Conservation (phyloP, 2,888 invertebrate genomes). For the Hirtodrosophila confusa region DNA sequence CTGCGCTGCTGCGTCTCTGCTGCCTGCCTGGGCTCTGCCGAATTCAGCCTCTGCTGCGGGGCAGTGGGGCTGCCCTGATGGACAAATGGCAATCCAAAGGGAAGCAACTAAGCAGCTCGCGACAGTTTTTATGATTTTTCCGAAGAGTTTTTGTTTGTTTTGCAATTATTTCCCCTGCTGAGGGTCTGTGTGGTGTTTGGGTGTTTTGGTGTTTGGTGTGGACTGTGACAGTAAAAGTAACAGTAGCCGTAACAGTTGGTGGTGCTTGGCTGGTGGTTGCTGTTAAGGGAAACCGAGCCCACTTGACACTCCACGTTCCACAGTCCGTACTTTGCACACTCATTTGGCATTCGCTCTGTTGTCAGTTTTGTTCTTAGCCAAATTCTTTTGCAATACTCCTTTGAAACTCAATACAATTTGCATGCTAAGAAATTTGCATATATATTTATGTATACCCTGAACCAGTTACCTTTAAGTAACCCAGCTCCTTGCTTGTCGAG, state of each 20-base stretch:
- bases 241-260: conserved; percentile 10
- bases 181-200: too few species aligned
- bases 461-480: neutral
- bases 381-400: conserved; percentile 38
- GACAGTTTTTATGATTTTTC: conserved; percentile 69
- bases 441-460: neutral
- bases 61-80: conserved; percentile 31
- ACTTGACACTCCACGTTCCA: neutral
- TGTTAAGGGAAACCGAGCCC: conserved; percentile 22
- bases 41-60: conserved; percentile 7
- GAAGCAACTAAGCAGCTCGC: conserved; percentile 58
- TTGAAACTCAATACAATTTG: conserved; percentile 63
- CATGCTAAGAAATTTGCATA: conserved; percentile 43
- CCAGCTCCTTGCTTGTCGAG: neutral
- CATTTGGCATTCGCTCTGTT: conserved; percentile 15
- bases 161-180: conserved; percentile 71
- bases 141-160: conserved; percentile 49
- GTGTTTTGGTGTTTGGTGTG: conserved; percentile 32
- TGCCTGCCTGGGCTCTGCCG: conserved; percentile 23
- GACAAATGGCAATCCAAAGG: conserved; percentile 52
- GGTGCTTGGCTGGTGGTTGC: neutral
- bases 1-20: conserved; percentile 34
- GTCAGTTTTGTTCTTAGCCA: conserved; percentile 26
- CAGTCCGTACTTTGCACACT: conserved; percentile 15
- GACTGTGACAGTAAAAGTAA: conserved; percentile 32